Evolutionary conservation across 2,888 invertebrate species (phyloP).

Genomic region (Nematopogon swammerdamellus): DNA sequence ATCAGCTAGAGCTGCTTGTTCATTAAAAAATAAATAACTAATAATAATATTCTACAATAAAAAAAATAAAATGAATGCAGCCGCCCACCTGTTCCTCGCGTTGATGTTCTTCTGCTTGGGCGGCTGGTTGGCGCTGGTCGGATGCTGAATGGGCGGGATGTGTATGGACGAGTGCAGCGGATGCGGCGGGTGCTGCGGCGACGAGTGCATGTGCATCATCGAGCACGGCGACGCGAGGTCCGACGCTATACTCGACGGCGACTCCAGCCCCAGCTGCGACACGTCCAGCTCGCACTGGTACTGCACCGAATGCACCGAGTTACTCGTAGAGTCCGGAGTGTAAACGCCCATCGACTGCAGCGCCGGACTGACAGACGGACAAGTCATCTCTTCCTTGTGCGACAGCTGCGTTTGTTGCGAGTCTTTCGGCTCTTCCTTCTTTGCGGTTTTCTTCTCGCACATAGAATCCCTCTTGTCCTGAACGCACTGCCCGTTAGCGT

Average conservation of each 20-base stretch:
- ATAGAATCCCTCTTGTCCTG: slow-evolving; percentile 31
- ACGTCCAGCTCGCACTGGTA: slow-evolving; percentile 81
- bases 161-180: slow-evolving; percentile 40
- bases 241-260: slow-evolving; percentile 83
- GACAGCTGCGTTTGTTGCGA: slow-evolving; percentile 8
- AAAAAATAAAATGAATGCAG: too few species aligned
- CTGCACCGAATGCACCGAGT: slow-evolving; percentile 76
- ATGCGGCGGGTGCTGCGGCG: slow-evolving; percentile 59
- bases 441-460: slow-evolving; percentile 43
- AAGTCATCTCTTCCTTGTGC: slow-evolving; percentile 36
- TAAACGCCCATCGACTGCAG: slow-evolving; percentile 83
- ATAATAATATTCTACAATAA: too few species aligned
- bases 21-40: too few species aligned
- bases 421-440: slow-evolving; percentile 44
- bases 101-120: slow-evolving; percentile 50
- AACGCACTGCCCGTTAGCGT: slow-evolving; percentile 29
- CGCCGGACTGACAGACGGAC: slow-evolving; percentile 53
- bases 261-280: slow-evolving; percentile 79
- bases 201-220: slow-evolving; percentile 57
- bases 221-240: slow-evolving; percentile 81
- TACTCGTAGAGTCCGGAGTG: slow-evolving; percentile 80
- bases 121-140: slow-evolving; percentile 32
- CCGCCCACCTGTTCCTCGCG: slow-evolving; percentile 35
- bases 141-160: slow-evolving; percentile 33
- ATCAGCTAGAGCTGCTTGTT: too few species aligned